Evolutionary conservation across 2,797 vertebrate species (phyloP), one percentile per base, ranked within the genome.

Genomic region (Zalophus californianus): DNA sequence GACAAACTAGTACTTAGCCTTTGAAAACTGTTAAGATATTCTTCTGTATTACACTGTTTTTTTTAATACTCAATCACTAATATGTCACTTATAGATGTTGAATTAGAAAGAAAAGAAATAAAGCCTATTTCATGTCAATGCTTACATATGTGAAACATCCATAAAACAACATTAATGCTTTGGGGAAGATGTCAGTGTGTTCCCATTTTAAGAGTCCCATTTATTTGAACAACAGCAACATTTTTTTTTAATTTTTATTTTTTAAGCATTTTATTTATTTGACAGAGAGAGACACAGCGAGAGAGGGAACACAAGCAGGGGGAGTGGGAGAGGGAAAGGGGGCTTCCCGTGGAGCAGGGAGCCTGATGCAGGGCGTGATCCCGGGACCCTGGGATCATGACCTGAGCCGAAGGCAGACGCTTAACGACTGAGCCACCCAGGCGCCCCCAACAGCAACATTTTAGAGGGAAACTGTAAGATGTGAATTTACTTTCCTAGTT

Each of bases 151-250:
- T 35, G 0, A 44, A 73, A 5, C 16, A 58, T 54, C 41, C 29
- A 83, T 25, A 70, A 86, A 58, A 60, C 0, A 54, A 48, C 0
- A 32, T 50, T 29, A 91, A 52, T 85, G 3, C 25, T 83, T 62
- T 56, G 12, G 21, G 9, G 3, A 83, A 90, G 0, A 54, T 48
- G 27, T 58, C 38, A n/a, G 2, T 35, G 18, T 80, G 4, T 84
- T 86, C 44, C 29, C 2, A 85, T 52, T 95, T 86, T 80, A 83
- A 75, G 48, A 90, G 9, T 6, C 21, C 15, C 73, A 38, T 80
- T 77, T 84, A 48, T 72, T 91, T 91, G 44, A 91, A 82, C 14
- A 72, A 41, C 88, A 89, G 3, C 32, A 62, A 44, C 44, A 44
- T 44, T 44, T 44, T 44, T 44, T 44, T 44, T 44, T 44, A 9